Base-by-base conservation (phyloP, 2,113 vertebrate genomes). In the Macheiramphus alcinus region DNA sequence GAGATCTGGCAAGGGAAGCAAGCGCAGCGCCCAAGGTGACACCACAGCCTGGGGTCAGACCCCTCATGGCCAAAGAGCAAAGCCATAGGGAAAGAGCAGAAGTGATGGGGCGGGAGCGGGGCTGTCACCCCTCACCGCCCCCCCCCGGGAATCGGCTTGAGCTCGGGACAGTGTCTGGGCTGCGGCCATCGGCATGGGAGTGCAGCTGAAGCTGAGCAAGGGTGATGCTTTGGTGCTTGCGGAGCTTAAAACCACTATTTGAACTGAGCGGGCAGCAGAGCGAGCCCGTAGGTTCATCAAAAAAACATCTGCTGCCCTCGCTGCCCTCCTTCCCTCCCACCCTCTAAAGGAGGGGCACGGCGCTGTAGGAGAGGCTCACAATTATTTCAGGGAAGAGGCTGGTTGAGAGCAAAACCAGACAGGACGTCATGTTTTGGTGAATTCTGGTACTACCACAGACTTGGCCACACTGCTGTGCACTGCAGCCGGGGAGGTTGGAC, bases 91-190 rank as follows among this genome's bases (percentile, higher is more conserved):
- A 62, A 76, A 18, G 47, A 42, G 55, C 40, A 42, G 40, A 26
- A 45, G 62, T 1, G 8, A 18, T 1, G 3, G 31, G 43, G 43
- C 3, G 1, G 14, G 22, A 48, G 38, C 1, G 0, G 45, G 38
- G 38, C 3, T 2, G 11, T 10, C 45, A 31, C 11, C 40, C 19
- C 62, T 25, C 45, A 17, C 19, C 0, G 0, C 8, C 3, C 11
- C 3, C 11, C 29, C 26, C 27, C 0, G 0, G 52, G 38, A 45
- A 66, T 7, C 0, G 0, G 14, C 42, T 40, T 20, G 40, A 31
- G 47, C 63, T 62, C 1, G 0, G 40, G 55, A 11, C 0, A 3
- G 36, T 1, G 8, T 12, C 11, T 0, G n/a, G 38, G 34, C 38
- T 36, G 36, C 1, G 2, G 27, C 21, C 2, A 1, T 15, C 0